A percentile compares a stretch with the other conserved stretches of the same genome.
phyloP scores from a whole-genome alignment of 2,888 invertebrate species.

The Stenodera caucasica region DNA sequence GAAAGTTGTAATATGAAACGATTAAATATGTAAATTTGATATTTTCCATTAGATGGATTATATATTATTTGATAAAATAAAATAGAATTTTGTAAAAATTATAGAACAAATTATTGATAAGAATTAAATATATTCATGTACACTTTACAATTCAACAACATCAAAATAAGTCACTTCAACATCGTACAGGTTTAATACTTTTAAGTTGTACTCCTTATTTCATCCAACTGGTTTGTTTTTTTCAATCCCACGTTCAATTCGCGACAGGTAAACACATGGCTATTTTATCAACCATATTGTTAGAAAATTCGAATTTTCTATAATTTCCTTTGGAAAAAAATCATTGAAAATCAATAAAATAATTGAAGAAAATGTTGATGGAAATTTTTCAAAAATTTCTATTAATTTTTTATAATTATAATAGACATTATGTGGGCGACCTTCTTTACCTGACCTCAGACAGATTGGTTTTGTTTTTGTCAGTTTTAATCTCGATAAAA shows the following conservation, averaged over 20 bases:
- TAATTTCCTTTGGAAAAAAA: not conserved
- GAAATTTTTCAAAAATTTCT: not conserved
- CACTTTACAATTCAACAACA: not conserved
- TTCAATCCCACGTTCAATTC: conserved; percentile 40
- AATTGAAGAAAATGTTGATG: not conserved
- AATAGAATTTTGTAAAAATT: not conserved
- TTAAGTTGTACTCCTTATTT: conserved; percentile 33
- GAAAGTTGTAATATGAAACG: not conserved
- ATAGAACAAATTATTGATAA: conserved; percentile 1
- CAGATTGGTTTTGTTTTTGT: conserved; percentile 26
- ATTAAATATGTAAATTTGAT: conserved; percentile 7
- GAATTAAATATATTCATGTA: not conserved
- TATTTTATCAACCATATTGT: conserved; percentile 40
- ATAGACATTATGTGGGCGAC: conserved; percentile 25
- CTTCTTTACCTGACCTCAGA: conserved; percentile 24
- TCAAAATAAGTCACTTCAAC: conserved; percentile 28
- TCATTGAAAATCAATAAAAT: not conserved
- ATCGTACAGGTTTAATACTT: conserved; percentile 29
- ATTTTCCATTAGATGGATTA: conserved; percentile 7
- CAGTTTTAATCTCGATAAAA: conserved; percentile 19
- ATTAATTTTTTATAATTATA: conserved; percentile 8
- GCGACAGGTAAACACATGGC: conserved; percentile 41
- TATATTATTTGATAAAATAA: not conserved
- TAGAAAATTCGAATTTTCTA: conserved; percentile 34
- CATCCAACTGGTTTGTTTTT: conserved; percentile 41